phyloP scores from a whole-genome alignment of 92 coral and sea anemone genomes.

The Umimayanthus chanpuru region DNA sequence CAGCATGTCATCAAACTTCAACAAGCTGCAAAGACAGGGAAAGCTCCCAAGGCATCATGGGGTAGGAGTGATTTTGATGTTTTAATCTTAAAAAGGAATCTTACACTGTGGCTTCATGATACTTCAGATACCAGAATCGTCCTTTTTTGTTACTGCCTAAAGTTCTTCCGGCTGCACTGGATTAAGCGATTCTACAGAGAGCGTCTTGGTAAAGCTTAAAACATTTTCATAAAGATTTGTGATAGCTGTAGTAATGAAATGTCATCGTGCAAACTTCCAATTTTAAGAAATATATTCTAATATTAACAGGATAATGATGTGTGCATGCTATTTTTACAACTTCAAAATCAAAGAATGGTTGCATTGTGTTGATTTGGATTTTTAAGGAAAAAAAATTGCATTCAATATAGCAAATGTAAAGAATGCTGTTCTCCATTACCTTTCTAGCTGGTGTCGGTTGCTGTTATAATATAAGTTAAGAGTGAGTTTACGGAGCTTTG shows the following conservation, averaged over 20 bases:
- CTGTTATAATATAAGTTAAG: no score
- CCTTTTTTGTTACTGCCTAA: neutral
- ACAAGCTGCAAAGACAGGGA: slow-evolving; percentile 58
- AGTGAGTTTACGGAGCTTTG: no score
- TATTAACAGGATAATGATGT: neutral
- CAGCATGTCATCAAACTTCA: slow-evolving; percentile 68
- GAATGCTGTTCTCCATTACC: no score
- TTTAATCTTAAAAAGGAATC: neutral
- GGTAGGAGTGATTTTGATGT: slow-evolving; percentile 54
- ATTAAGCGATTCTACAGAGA: neutral
- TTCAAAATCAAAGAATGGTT: neutral
- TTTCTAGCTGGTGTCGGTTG: no score
- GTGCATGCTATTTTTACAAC: neutral
- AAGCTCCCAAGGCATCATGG: slow-evolving; percentile 65
- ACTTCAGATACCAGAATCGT: neutral
- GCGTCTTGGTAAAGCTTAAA: no score
- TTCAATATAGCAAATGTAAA: neutral
- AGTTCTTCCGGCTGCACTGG: neutral
- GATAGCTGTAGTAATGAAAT: neutral
- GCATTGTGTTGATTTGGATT: neutral
- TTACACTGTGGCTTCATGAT: no score
- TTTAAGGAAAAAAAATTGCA: neutral
- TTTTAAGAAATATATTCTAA: no score
- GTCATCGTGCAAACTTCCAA: neutral
- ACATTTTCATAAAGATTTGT: neutral